These are phyloP conservation scores for Cantharis nigra DNA, from an alignment of 2,888 invertebrate genomes.

Conservation along the genomic window DNA sequence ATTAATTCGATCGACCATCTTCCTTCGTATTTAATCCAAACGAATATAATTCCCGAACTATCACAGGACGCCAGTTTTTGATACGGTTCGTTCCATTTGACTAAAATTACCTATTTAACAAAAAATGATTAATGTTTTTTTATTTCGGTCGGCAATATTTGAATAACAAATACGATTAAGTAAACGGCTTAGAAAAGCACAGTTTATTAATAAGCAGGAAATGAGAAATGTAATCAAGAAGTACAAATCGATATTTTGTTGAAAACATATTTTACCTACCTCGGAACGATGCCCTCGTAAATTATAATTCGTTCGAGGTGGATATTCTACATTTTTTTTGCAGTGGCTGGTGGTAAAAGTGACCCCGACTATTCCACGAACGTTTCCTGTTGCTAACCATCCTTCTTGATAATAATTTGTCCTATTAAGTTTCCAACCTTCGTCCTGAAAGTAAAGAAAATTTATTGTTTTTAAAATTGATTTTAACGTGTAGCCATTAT, in stretches of 20 bases:
- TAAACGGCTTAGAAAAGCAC: neutral
- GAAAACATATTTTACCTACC: conserved; percentile 62
- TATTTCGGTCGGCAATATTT: neutral
- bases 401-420: conserved; percentile 97
- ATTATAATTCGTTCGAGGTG: conserved; percentile 94
- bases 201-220: neutral
- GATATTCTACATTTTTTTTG: conserved; percentile 83
- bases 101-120: conserved; percentile 78
- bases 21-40: conserved; percentile 99
- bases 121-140: neutral
- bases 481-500: neutral
- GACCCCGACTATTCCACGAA: conserved; percentile 91
- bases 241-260: neutral
- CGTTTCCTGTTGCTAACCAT: conserved; percentile 95
- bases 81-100: conserved; percentile 98
- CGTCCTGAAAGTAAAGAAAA: conserved; percentile 69
- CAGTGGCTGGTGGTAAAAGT: conserved; percentile 96
- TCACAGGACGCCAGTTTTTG: conserved; percentile 98
- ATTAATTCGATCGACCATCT: conserved; percentile 99
- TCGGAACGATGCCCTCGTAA: conserved; percentile 94
- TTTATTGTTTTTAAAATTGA: neutral
- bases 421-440: conserved; percentile 94
- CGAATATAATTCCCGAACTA: conserved; percentile 96
- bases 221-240: neutral
- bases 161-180: neutral